Conservation (phyloP, 2,113 vertebrate species). For the Austrofundulus limnaeus region DNA sequence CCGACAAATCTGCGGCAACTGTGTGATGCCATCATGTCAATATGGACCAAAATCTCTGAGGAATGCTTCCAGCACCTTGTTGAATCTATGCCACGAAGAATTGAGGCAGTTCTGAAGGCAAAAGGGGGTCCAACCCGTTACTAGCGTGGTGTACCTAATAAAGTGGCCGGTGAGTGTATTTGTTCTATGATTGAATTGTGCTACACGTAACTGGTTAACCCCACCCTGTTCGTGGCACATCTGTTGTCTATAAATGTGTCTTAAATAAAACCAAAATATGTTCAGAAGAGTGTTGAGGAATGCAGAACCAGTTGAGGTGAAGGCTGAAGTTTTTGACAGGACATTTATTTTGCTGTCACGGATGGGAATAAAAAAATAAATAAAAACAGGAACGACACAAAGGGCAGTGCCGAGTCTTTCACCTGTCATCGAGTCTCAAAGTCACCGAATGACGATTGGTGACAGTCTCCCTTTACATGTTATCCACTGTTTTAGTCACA, state of each 20-base stretch:
- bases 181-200: too few relatives aligned
- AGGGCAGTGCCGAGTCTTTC: not conserved
- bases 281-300: slow-evolving; percentile 6
- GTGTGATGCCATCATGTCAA: too few relatives aligned
- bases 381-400: not conserved
- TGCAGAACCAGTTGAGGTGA: not conserved
- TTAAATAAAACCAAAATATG: slow-evolving; percentile 16
- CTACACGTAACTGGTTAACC: too few relatives aligned
- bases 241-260: slow-evolving; percentile 32
- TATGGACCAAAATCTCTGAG: too few relatives aligned
- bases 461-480: slow-evolving; percentile 27
- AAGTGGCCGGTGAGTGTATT: too few relatives aligned
- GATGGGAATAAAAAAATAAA: not conserved
- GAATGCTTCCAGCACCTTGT: too few relatives aligned
- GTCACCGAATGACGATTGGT: slow-evolving; percentile 10
- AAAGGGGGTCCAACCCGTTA: too few relatives aligned
- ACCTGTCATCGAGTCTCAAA: not conserved
- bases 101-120: too few relatives aligned
- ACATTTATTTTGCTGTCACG: slow-evolving; percentile 22
- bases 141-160: too few relatives aligned
- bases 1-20: too few relatives aligned
- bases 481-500: slow-evolving; percentile 30
- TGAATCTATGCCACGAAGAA: too few relatives aligned
- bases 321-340: slow-evolving; percentile 9
- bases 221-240: slow-evolving; percentile 20